These are phyloP conservation scores for Emydocephalus ijimae DNA, from an alignment of 2,113 vertebrate species.

Conservation along the genomic window DNA sequence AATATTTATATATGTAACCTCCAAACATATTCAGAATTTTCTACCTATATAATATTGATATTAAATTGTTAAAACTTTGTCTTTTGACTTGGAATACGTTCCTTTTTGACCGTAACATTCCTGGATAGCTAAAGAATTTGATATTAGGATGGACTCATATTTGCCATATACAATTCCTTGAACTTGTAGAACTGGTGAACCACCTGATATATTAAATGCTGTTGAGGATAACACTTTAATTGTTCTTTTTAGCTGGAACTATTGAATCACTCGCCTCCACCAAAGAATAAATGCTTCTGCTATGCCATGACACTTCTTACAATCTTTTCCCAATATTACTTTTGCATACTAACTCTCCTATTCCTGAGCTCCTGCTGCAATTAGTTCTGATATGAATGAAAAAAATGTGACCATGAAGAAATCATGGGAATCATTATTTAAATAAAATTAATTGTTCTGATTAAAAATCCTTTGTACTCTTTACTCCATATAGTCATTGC, in stretches of 20 bases:
- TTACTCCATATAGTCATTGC: neutral
- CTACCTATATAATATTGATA: neutral
- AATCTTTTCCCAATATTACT: neutral
- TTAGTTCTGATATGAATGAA: neutral
- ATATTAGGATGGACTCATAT: neutral
- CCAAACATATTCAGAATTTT: neutral
- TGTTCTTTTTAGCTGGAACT: neutral
- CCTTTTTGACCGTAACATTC: neutral
- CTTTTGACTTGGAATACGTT: neutral
- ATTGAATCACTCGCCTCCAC: neutral
- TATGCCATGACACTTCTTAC: neutral
- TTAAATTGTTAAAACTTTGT: neutral
- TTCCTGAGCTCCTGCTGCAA: neutral
- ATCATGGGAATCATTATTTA: neutral
- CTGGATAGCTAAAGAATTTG: neutral
- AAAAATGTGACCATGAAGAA: neutral
- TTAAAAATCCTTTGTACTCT: neutral
- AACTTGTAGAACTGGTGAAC: neutral
- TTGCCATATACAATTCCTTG: neutral
- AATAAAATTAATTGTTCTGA: neutral
- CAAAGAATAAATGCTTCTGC: neutral
- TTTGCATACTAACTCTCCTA: neutral
- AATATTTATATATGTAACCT: neutral
- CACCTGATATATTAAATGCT: neutral
- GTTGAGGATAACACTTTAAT: neutral